Base-by-base conservation (phyloP, 2,797 vertebrate genomes). In the Helostoma temminkii region DNA sequence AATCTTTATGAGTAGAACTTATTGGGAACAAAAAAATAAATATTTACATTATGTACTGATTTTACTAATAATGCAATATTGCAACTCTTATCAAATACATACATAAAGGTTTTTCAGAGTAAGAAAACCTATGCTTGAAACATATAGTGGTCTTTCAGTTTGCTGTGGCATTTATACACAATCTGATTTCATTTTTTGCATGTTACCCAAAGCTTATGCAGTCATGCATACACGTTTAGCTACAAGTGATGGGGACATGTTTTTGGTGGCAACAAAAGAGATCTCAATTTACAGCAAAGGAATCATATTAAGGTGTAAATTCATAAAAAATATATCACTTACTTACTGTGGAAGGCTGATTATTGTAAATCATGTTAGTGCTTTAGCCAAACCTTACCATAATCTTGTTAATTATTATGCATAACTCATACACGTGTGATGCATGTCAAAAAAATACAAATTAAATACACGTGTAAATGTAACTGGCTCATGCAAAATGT, bases 381-480 rank as follows among this genome's bases (percentile, higher is more conserved):
- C 32, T 71, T 73, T 52, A 65, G 45, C 5, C 45, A 61, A 59
- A 64, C 60, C 42, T 75, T 67, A 64, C 50, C 37, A 19, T 72
- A 74, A 76, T 79, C 72, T 64, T 74, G 48, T 78, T 71, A 73
- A 65, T 70, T 49, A 67, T 46, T 62, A 28, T 46, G 21, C 65
- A 52, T 56, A 25, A 46, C n/a, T 42, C 62, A 54, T 53, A 54
- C 64, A 36, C 62, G 39, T 61, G 61, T 55, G n/a, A n/a, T n/a
- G n/a, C n/a, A n/a, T n/a, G n/a, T n/a, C n/a, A n/a, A n/a, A n/a
- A n/a, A n/a, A n/a, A n/a, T n/a, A n/a, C n/a, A n/a, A n/a, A n/a
- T n/a, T n/a, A 37, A 37, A 16, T 10, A 30, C 36, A 30, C 18
- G 4, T 42, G 8, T 21, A 61, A 49, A 62, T 52, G 46, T 46